A percentile compares a stretch with the other conserved stretches of the same genome.
Conservation (phyloP, 2,113 vertebrate species). For the Pseudorectes ferrugineus region DNA sequence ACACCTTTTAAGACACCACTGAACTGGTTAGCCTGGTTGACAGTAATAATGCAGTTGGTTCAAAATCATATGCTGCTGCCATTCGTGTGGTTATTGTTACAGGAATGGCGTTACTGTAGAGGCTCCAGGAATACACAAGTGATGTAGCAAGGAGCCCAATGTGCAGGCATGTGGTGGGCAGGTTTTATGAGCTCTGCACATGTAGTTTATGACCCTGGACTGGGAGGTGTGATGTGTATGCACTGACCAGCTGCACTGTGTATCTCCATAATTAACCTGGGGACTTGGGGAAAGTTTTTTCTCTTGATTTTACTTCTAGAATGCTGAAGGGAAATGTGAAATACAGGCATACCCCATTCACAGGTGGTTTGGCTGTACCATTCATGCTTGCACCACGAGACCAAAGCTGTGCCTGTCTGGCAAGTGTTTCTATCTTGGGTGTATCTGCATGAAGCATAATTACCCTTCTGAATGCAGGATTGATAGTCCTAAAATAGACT, state of each 20-base stretch:
- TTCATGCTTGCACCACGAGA: background rate
- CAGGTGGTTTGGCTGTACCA: background rate
- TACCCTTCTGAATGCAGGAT: background rate
- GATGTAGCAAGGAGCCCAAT: background rate
- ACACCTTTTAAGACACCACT: background rate
- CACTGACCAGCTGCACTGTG: background rate
- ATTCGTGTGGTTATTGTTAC: background rate
- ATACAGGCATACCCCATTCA: fast-evolving
- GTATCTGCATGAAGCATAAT: background rate
- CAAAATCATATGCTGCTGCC: background rate
- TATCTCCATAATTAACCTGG: background rate
- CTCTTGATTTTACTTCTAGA: background rate
- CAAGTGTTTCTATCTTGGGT: background rate
- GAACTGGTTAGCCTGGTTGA: background rate
- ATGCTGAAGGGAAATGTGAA: background rate
- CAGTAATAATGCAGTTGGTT: background rate
- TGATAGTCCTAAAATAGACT: background rate
- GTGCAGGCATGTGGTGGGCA: background rate
- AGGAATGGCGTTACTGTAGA: background rate
- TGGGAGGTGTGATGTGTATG: background rate
- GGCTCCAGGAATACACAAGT: background rate
- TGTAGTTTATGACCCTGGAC: background rate
- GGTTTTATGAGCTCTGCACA: background rate
- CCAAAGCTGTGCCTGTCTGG: background rate
- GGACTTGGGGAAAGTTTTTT: background rate